Evolutionary conservation across 2,888 invertebrate species (phyloP), one percentile per base, ranked within the genome.

Genomic region (Hydroisotoma schaefferi): DNA sequence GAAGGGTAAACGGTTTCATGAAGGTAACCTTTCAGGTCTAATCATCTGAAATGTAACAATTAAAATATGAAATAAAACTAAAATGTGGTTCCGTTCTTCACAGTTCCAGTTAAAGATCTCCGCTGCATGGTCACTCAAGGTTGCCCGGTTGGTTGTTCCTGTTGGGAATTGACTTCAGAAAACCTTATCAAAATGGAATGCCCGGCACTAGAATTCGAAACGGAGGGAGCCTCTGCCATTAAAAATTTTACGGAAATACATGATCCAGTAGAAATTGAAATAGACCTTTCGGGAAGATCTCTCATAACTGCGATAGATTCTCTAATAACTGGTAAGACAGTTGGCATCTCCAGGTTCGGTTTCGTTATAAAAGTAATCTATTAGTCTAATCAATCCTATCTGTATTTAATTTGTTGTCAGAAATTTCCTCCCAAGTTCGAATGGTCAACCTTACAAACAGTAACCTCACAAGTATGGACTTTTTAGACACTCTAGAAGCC

Each of bases 131-230:
- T 72, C 4, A 43, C 53, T 27, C 59, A 61, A 26, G 40, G 53
- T 20, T 70, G 69, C 53, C 68, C 68, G 2, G 37, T 27, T 12
- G 51, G 44, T 1, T 72, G 72, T 46, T 55, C 60, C 10, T 72
- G 72, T 33, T 59, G 65, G 56, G 48, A 61, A n/a, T 54, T 65
- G 22, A 65, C 71, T 5, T 61, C 60, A 12, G 68, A 73, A 54
- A 56, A 55, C 28, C 57, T 63, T 18, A 60, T 70, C n/a, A 55
- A 62, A 2, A 56, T 70, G 2, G 63, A 69, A 28, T 69, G 70
- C 25, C 48, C 61, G 22, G 37, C 53, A 15, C 56, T 44, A 10
- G 20, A 47, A n/a, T 54, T 54, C 29, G 49, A 55, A 12, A 28
- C 54, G 8, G 46, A 57, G 48, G 59, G 56, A 20, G 18, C 15